Evolutionary conservation across 2,888 invertebrate species (phyloP).

Genomic region (Eurois occulta): DNA sequence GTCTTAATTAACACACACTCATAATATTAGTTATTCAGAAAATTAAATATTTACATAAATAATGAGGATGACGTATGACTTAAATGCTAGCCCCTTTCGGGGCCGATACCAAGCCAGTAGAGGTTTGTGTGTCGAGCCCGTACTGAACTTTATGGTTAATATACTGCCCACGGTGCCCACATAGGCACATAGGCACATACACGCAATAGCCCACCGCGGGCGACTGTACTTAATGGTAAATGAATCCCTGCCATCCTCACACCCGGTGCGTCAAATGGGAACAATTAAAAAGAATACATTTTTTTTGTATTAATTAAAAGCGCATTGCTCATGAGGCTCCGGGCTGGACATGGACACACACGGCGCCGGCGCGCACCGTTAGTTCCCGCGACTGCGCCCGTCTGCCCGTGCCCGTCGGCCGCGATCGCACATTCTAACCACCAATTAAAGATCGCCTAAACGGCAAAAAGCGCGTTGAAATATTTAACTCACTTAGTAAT

Average conservation of each 20-base stretch:
- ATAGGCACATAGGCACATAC: not conserved
- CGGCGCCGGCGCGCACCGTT: slow-evolving; percentile 68
- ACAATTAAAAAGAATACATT: slow-evolving; percentile 65
- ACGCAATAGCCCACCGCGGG: not conserved
- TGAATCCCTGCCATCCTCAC: slow-evolving; percentile 47
- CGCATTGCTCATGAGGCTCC: slow-evolving; percentile 54
- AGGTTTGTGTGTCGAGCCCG: too few species aligned
- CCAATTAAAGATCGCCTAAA: slow-evolving; percentile 62
- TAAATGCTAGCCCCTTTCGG: too few species aligned
- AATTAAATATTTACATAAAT: too few species aligned
- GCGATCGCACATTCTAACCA: slow-evolving; percentile 60
- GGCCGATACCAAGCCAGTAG: too few species aligned
- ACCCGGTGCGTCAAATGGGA: slow-evolving; percentile 60
- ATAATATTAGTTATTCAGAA: too few species aligned
- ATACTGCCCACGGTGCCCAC: not conserved
- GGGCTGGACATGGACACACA: slow-evolving; percentile 68
- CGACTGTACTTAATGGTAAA: slow-evolving; percentile 10
- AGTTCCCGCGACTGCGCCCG: slow-evolving; percentile 63
- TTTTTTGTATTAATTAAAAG: slow-evolving; percentile 78
- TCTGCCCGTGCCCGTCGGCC: slow-evolving; percentile 18
- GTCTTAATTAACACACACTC: too few species aligned
- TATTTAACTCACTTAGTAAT: slow-evolving; percentile 62
- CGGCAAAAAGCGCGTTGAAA: slow-evolving; percentile 64
- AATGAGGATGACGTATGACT: too few species aligned
- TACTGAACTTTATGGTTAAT: too few species aligned